Evolutionary conservation across 2,888 invertebrate genomes (phyloP), one percentile per base, ranked within the genome.

Genomic region (Hetaerina titia): DNA sequence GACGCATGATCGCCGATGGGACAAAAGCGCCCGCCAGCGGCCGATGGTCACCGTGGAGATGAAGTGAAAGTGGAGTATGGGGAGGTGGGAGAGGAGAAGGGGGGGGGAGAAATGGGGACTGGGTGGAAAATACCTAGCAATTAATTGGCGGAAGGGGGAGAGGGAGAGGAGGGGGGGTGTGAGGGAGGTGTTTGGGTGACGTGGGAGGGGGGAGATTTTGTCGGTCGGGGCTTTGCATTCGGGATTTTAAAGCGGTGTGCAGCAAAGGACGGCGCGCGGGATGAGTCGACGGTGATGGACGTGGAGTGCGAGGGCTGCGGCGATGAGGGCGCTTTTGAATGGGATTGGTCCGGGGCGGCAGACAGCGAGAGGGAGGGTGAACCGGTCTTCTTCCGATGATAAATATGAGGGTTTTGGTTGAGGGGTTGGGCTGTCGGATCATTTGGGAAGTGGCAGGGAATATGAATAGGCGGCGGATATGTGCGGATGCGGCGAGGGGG

Each of bases 401-500:
- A 81, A 81, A 81, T 81, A 81, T 31, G 81, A 81, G 31, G 81
- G 31, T 81, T 81, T 81, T n/a, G 69, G n/a, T 6, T 81, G 81
- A 31, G 13, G 25, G 31, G 13, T 13, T 1, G 25, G 8, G 31
- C 81, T 81, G 81, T 81, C 81, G 81, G 81, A 81, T 81, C 81
- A 81, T 81, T 81, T 81, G 81, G 81, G 31, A 81, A 81, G 92
- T 45, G 69, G 69, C 56, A 69, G 92, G 69, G 63, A 56, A 57
- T 56, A 90, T 90, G 90, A 90, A 90, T 63, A 63, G 90, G 31
- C 25, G 63, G 31, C 90, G 90, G 90, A 90, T 90, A 92, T 81
- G 31, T 81, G 19, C 81, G 81, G 81, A 81, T 81, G 81, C 31
- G 60, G 74, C 19, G 64, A n/a, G 31, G 90, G 60, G 60, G 60